Base-by-base conservation (phyloP, 2,888 invertebrate genomes). In the Dioctria rufipes region DNA sequence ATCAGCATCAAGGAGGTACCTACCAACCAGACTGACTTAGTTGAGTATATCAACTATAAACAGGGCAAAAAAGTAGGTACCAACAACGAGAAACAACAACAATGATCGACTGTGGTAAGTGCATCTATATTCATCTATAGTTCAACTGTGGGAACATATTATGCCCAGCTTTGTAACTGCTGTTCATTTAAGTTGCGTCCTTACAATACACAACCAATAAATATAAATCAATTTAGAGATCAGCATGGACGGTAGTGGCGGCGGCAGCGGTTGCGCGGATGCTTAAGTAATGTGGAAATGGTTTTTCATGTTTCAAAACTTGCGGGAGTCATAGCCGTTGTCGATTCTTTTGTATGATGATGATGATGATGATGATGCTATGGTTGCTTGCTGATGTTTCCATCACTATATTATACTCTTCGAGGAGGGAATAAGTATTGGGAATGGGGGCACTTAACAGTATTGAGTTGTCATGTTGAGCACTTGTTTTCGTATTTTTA, bases 151-250 rank as follows among this genome's bases (percentile, higher is more conserved):
- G 75, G 75, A 75, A 75, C 49, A 39, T 46, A 49, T 54, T 54
- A 37, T 42, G 61, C 61, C 25, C 25, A 25, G 25, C 25, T 25
- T 25, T 25, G n/a, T n/a, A n/a, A n/a, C n/a, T 13, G 75, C 60
- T 61, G 75, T 75, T 61, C 58, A 75, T 75, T 75, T 75, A 75
- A 71, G 43, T 25, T 13, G 43, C 75, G 37, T 60, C 75, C 75
- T 42, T 60, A 25, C 75, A 60, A 58, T 60, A 60, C 75, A 75
- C 75, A n/a, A 61, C 43, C 75, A 75, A 75, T 75, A 75, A 75
- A 75, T 75, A 75, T 75, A 75, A 75, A 75, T 75, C 75, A 75
- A 75, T 75, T 75, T 75, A 60, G 9, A 75, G 75, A 75, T 61
- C 75, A 25, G 2, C 25, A 25, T 25, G 25, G 25, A 25, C 25